Base-by-base conservation (phyloP, 2,797 vertebrate species). In the Petrocephalus schoutedeni region DNA sequence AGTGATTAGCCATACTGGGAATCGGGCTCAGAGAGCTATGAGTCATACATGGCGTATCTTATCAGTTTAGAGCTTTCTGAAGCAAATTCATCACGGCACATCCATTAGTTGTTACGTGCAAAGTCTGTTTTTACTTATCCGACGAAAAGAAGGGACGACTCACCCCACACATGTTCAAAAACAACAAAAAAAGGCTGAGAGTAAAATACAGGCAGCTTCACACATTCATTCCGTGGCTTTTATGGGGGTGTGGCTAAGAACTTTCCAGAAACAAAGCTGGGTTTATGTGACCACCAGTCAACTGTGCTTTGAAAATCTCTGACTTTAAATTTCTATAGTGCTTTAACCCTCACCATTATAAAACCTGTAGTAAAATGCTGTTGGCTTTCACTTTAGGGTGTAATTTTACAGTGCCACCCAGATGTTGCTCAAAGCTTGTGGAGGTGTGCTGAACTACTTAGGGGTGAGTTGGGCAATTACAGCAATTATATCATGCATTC, bases 221-320 rank as follows among this genome's bases (percentile, higher is more conserved):
- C 74, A 80, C 74, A 19, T 80, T 80, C 41, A 21, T 49, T 80
- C 74, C 8, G 3, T 10, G 36, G 8, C 41, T 80, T 80, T 80
- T 80, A 80, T 80, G 19, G 32, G 56, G 56, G 82, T 56, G 84
- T 41, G 10, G 23, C 8, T 36, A 32, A 19, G 56, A 61, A 45
- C 7, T 16, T 32, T 61, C 54, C 32, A 57, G 85, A 86, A 86
- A n/a, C 56, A 14, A 32, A 58, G 56, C 23, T 45, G 32, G n/a
- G 32, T 86, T 86, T 86, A 61, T 86, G 56, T 86, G 85, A 28
- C 85, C 28, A 41, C 53, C 84, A 85, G 54, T 58, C 16, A 6
- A 59, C 84, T 85, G 53, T 21, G 36, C 67, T 74, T 74, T 74
- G 74, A 80, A 80, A 80, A 80, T 80, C 16, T 85, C 21, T 56